Evolutionary conservation across 1,140 invertebrate genomes (phyloP), one percentile per base, ranked within the genome.

Genomic region (Schlechtendalia chinensis): DNA sequence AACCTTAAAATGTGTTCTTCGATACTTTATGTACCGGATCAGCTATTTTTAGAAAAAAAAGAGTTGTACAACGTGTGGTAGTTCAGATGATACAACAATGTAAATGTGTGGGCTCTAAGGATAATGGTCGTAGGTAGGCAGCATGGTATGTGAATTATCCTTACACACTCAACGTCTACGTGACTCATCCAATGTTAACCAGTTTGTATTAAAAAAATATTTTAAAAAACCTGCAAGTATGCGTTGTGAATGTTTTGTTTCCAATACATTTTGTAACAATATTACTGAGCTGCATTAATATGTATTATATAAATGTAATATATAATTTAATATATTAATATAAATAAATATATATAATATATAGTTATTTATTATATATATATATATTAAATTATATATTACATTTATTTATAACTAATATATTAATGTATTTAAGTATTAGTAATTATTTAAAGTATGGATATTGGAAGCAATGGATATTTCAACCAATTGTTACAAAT

Each of bases 171-270:
- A 29, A 45, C 4, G n/a, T 65, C 32, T 65, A 69, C 50, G 32
- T 59, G 72, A 75, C 71, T 75, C 72, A 75, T 75, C 53, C 72
- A 75, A 75, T 75, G 72, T 75, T 75, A 75, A 58, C 72, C 50
- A 75, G 72, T 75, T 75, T 32, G 39, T 39, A 24, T 32, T 50
- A 27, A 47, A 39, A 39, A 39, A 39, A 39, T 39, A 39, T 39
- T 47, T n/a, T 12, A 63, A 67, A 69, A 69, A 69, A 67, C 39
- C n/a, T 14, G 29, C 19, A 67, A 63, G 61, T 67, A 45, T 67
- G 63, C 22, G 63, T 67, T 22, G 32, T 67, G 32, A 45, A 67
- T 67, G 39, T 67, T n/a, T 67, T 67, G 12, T 67, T 67, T 63
- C 1, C 10, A 67, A 67, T 67, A 19, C 19, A 63, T 32, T 63